Evolutionary conservation across 2,888 invertebrate species (phyloP).

Genomic region (Euplexia lucipara): DNA sequence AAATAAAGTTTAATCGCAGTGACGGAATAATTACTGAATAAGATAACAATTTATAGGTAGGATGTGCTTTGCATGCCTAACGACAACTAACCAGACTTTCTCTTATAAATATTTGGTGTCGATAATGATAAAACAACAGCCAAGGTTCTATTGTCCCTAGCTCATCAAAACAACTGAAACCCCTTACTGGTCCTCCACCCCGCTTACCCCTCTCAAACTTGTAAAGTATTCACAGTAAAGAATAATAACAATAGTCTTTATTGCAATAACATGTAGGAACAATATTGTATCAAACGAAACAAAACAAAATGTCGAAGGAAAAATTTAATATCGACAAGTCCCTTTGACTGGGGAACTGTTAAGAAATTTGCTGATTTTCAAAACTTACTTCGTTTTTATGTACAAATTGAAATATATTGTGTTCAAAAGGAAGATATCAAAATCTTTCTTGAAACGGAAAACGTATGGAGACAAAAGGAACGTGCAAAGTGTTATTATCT

Average conservation of each 20-base stretch:
- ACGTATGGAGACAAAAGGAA: conserved; percentile 42
- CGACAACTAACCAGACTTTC: no score
- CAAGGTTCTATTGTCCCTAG: conserved; percentile 3
- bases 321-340: conserved; percentile 68
- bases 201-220: not conserved
- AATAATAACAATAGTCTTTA: conserved; percentile 28
- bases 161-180: conserved; percentile 8
- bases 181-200: not conserved
- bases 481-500: conserved; percentile 1
- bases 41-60: no score
- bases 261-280: conserved; percentile 22
- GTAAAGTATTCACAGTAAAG: conserved; percentile 17
- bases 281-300: conserved; percentile 27
- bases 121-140: conserved; percentile 5
- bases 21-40: no score
- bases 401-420: conserved; percentile 72
- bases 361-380: conserved; percentile 66
- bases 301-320: conserved; percentile 39
- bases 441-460: conserved; percentile 41
- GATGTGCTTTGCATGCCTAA: no score
- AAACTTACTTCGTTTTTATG: conserved; percentile 64
- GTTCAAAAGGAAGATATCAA: conserved; percentile 36
- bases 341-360: conserved; percentile 64
- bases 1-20: no score
- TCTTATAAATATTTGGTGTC: not conserved